phyloP scores from a whole-genome alignment of 2,888 invertebrate genomes.

The Ctena decussata region DNA sequence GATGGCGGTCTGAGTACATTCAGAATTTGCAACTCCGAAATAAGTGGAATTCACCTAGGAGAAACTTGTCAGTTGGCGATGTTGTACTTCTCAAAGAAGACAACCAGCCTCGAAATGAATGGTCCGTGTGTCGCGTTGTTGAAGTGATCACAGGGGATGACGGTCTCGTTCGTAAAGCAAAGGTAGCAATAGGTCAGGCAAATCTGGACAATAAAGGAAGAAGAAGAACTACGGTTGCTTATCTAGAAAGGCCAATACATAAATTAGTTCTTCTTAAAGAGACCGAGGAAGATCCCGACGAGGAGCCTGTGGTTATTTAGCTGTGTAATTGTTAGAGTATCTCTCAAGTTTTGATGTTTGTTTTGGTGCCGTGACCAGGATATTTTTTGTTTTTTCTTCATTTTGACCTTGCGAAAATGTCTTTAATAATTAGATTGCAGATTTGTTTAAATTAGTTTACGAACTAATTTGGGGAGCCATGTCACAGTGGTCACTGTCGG shows the following conservation, averaged over 20 bases:
- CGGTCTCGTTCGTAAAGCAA: slow-evolving; percentile 14
- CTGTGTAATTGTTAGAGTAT: background rate
- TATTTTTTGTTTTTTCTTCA: background rate
- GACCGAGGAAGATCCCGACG: slow-evolving; percentile 29
- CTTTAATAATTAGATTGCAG: background rate
- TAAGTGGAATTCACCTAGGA: background rate
- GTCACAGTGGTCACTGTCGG: background rate
- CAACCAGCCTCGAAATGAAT: background rate
- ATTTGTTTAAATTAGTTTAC: background rate
- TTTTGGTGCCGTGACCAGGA: background rate
- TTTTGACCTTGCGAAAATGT: no score
- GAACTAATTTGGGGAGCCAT: slow-evolving; percentile 5
- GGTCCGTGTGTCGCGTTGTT: background rate
- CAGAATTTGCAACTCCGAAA: background rate
- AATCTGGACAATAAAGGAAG: background rate
- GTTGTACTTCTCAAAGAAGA: slow-evolving; percentile 5
- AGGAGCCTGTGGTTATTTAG: slow-evolving; percentile 3
- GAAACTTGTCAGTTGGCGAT: slow-evolving; percentile 6
- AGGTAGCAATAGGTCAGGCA: background rate
- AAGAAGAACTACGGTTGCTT: background rate
- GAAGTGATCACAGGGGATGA: background rate
- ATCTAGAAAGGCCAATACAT: slow-evolving; percentile 14
- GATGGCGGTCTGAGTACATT: background rate
- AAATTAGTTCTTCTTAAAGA: slow-evolving; percentile 6
- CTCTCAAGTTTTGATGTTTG: background rate